phyloP scores from a whole-genome alignment of 23 tunicate species.

The Trididemnum miniatum region DNA sequence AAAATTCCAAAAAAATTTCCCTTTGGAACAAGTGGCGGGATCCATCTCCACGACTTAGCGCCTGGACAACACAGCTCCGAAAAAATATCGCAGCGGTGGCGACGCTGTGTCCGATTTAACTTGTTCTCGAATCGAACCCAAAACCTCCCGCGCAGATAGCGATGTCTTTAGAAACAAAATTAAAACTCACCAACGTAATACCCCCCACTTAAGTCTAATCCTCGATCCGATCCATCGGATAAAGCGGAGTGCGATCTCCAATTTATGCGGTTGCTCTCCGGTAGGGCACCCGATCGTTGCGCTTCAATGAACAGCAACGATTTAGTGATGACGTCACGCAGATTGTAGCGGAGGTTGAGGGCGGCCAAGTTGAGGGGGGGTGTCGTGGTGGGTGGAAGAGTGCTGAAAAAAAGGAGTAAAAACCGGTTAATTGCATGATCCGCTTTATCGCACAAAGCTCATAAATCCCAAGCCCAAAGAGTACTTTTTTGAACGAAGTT shows the following conservation, averaged over 20 bases:
- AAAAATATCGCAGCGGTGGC: too few species aligned
- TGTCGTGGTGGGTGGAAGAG: conserved; percentile 47
- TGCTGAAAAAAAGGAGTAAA: conserved; percentile 19
- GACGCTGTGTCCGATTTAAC: too few species aligned
- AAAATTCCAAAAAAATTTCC: too few species aligned
- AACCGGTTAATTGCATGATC: too few species aligned
- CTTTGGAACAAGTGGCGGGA: too few species aligned
- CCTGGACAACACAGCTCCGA: too few species aligned
- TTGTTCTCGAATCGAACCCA: not conserved
- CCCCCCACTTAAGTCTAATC: conserved; percentile 87
- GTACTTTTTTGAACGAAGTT: too few species aligned
- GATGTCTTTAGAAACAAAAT: too few species aligned
- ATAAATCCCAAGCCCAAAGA: too few species aligned
- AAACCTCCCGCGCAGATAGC: too few species aligned
- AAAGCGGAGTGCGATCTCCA: conserved; percentile 94
- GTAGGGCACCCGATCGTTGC: conserved; percentile 88
- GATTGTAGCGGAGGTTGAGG: conserved; percentile 66
- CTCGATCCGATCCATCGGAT: conserved; percentile 76
- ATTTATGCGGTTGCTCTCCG: conserved; percentile 50
- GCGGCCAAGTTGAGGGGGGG: conserved; percentile 49
- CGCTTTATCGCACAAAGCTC: too few species aligned
- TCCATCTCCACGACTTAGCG: too few species aligned
- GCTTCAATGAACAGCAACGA: conserved; percentile 90
- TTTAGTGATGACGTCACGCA: conserved; percentile 84
- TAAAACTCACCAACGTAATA: conserved; percentile 77